Evolutionary conservation across 1,140 invertebrate genomes (phyloP).

Genomic region (Octopus bimaculoides): DNA sequence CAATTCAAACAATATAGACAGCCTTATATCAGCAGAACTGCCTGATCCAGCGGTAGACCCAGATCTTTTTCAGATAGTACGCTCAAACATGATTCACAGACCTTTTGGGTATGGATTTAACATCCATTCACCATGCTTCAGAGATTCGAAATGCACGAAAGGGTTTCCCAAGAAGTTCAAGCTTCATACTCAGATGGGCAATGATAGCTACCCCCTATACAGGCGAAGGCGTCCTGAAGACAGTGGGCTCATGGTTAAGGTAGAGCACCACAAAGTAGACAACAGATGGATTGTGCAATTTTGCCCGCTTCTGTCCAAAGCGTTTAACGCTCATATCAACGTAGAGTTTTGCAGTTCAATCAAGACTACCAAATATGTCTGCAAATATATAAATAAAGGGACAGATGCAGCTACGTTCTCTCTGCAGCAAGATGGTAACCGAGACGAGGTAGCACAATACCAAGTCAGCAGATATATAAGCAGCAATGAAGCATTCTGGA

Average conservation of each 20-base stretch:
- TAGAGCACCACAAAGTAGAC: background rate
- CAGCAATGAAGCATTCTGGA: background rate
- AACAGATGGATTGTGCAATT: background rate
- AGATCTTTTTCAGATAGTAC: background rate
- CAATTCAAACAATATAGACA: slow-evolving; percentile 23
- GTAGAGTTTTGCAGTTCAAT: slow-evolving; percentile 3
- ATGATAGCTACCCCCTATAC: too few relatives aligned
- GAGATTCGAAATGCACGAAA: background rate
- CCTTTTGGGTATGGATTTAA: background rate
- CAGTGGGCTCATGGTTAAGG: background rate
- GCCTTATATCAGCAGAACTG: background rate
- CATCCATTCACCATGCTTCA: background rate
- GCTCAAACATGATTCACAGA: background rate
- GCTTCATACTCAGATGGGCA: background rate
- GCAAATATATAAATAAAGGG: slow-evolving; percentile 4
- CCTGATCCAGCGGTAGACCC: background rate
- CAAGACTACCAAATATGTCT: background rate
- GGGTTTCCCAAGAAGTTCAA: background rate
- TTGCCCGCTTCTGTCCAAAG: slow-evolving; percentile 3
- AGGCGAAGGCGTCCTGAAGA: background rate
- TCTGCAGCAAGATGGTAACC: background rate
- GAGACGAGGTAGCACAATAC: background rate
- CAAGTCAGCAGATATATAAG: background rate
- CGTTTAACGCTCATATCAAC: background rate
- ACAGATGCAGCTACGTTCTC: background rate